Conservation (phyloP, 2,888 invertebrate species). For the Eurytoma adleriae region DNA sequence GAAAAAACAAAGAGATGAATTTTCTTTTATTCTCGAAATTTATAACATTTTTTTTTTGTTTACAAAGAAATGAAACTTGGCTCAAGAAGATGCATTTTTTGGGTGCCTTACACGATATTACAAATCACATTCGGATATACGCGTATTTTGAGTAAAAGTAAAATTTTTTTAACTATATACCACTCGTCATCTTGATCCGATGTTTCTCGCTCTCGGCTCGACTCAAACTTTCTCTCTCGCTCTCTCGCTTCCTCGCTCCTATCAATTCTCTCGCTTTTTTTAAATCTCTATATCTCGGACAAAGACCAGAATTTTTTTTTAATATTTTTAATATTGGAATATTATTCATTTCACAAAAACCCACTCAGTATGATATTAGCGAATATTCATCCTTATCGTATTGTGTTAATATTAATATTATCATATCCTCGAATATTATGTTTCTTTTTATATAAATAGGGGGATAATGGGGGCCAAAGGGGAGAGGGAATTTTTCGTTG, state of each 20-base stretch:
- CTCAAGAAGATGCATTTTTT: slow-evolving; percentile 42
- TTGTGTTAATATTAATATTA: slow-evolving; percentile 76
- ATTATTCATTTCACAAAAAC: slow-evolving; percentile 75
- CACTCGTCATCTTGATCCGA: slow-evolving; percentile 18
- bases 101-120: slow-evolving; percentile 49
- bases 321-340: slow-evolving; percentile 68
- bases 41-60: neutral
- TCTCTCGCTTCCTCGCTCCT: slow-evolving; percentile 24
- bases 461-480: slow-evolving; percentile 63
- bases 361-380: slow-evolving; percentile 76
- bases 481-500: slow-evolving; percentile 46
- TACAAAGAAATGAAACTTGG: slow-evolving; percentile 45
- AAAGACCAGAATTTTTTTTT: slow-evolving; percentile 67
- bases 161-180: slow-evolving; percentile 38
- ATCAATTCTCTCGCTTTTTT: slow-evolving; percentile 42
- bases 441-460: slow-evolving; percentile 73
- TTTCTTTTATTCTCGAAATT: neutral
- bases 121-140: slow-evolving; percentile 53
- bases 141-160: slow-evolving; percentile 50
- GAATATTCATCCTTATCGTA: slow-evolving; percentile 74
- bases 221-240: slow-evolving; percentile 13
- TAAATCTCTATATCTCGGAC: slow-evolving; percentile 60
- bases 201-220: slow-evolving; percentile 9
- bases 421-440: slow-evolving; percentile 75
- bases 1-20: slow-evolving; percentile 3